Percentiles rank a stretch among this genome's conserved stretches.
These are phyloP conservation scores for Cecidostiba fungosa DNA, from an alignment of 2,888 invertebrate genomes.

Conservation along the genomic window DNA sequence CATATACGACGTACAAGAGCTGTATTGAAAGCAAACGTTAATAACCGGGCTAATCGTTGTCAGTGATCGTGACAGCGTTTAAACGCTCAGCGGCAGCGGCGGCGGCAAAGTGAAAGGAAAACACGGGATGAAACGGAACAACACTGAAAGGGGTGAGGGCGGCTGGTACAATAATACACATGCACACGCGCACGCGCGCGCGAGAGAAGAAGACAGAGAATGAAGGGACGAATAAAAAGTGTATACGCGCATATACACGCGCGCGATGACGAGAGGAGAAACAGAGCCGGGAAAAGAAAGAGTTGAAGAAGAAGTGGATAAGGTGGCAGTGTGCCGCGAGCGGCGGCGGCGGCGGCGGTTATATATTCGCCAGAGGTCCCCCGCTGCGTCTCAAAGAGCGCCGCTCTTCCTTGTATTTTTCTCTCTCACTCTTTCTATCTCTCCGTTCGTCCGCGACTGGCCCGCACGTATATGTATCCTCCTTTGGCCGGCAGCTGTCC, in stretches of 20 bases:
- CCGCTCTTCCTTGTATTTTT: conserved; percentile 46
- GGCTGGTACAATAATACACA: not conserved
- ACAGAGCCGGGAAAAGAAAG: not conserved
- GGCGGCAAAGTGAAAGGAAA: conserved; percentile 47
- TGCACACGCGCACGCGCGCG: not conserved
- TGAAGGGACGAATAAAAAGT: conserved; percentile 18
- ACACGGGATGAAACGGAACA: conserved; percentile 20
- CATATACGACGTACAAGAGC: not conserved
- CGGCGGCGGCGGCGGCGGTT: conserved; percentile 38
- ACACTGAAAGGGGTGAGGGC: conserved; percentile 18
- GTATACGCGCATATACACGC: not conserved
- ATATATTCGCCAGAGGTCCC: conserved; percentile 56
- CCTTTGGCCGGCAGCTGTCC: conserved; percentile 21
- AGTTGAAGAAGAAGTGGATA: conserved; percentile 25
- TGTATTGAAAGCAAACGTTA: conserved; percentile 55
- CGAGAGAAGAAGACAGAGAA: not conserved
- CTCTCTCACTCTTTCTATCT: conserved; percentile 33
- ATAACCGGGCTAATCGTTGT: conserved; percentile 46
- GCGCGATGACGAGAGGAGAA: not conserved
- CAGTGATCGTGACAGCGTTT: conserved; percentile 36
- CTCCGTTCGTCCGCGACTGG: not conserved
- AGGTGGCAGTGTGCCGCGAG: conserved; percentile 34
- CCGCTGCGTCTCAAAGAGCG: conserved; percentile 59
- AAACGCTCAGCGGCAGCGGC: not conserved
- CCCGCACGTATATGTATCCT: not conserved